Conservation (phyloP, 1,140 invertebrate genomes). For the Euschistus heros region DNA sequence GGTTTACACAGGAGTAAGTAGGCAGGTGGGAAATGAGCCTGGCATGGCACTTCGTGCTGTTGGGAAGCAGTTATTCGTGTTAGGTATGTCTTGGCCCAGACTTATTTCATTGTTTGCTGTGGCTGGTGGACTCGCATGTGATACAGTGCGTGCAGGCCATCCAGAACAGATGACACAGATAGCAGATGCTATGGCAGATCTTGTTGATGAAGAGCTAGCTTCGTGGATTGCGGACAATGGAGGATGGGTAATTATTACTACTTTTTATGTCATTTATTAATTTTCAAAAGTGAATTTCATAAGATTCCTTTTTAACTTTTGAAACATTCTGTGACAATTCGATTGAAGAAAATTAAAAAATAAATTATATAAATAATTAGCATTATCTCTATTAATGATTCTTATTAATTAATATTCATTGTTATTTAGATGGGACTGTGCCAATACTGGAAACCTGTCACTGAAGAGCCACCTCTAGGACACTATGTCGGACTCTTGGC, state of each 20-base stretch:
- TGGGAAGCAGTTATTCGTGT: slow-evolving; percentile 31
- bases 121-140: slow-evolving; percentile 53
- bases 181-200: slow-evolving; percentile 46
- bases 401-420: slow-evolving; percentile 2
- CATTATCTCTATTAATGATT: background rate
- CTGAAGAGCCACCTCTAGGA: slow-evolving; percentile 23
- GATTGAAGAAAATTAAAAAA: too few species aligned
- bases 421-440: slow-evolving; percentile 26
- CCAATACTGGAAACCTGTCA: slow-evolving; percentile 27
- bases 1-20: slow-evolving; percentile 30
- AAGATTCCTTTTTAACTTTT: background rate
- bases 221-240: slow-evolving; percentile 58
- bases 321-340: too few species aligned
- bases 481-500: slow-evolving; percentile 21
- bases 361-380: too few species aligned
- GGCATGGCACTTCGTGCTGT: slow-evolving; percentile 44
- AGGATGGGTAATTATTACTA: slow-evolving; percentile 49
- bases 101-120: slow-evolving; percentile 55
- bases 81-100: slow-evolving; percentile 27
- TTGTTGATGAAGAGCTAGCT: slow-evolving; percentile 54
- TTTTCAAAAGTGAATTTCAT: background rate
- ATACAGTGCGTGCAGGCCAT: slow-evolving; percentile 54
- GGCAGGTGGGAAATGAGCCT: slow-evolving; percentile 41
- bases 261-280: background rate
- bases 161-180: slow-evolving; percentile 51